Percentiles rank a stretch among this genome's conserved stretches.
Evolutionary conservation across 2,888 invertebrate genomes (phyloP).

Genomic region (Machimus rusticus): DNA sequence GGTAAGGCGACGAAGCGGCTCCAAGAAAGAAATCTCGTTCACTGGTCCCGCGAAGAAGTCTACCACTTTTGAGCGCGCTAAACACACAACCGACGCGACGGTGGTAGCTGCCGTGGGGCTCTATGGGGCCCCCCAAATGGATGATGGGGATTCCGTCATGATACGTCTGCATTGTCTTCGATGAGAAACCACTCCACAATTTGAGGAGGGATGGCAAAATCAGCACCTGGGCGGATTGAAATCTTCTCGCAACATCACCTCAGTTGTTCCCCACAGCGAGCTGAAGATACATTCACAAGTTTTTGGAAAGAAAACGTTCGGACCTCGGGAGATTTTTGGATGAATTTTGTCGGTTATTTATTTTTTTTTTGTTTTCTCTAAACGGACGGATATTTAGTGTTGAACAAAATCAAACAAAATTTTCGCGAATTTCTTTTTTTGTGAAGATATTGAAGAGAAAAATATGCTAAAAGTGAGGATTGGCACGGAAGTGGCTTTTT

Average conservation of each 20-base stretch:
- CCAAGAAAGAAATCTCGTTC: conserved; percentile 30
- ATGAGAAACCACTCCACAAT: neutral
- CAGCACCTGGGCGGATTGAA: neutral
- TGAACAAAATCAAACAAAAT: neutral
- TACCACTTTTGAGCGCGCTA: neutral
- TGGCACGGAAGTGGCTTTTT: neutral
- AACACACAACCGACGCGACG: neutral
- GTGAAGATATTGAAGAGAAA: neutral
- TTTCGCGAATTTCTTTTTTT: neutral
- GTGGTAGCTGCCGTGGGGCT: neutral
- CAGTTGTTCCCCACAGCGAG: conserved; percentile 13
- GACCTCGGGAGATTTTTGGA: neutral
- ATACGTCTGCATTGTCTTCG: neutral
- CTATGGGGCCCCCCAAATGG: neutral
- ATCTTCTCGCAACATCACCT: conserved; percentile 8
- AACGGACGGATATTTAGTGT: neutral
- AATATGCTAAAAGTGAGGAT: neutral
- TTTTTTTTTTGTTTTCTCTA: neutral
- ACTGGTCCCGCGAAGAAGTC: neutral
- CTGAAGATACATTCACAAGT: neutral
- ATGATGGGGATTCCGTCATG: conserved; percentile 16
- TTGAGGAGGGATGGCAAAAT: conserved; percentile 9
- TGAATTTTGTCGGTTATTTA: neutral
- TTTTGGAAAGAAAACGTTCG: neutral
- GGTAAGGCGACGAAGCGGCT: conserved; percentile 37